phyloP scores from a whole-genome alignment of 2,888 invertebrate species.

The Lasioglossum marginatum region DNA sequence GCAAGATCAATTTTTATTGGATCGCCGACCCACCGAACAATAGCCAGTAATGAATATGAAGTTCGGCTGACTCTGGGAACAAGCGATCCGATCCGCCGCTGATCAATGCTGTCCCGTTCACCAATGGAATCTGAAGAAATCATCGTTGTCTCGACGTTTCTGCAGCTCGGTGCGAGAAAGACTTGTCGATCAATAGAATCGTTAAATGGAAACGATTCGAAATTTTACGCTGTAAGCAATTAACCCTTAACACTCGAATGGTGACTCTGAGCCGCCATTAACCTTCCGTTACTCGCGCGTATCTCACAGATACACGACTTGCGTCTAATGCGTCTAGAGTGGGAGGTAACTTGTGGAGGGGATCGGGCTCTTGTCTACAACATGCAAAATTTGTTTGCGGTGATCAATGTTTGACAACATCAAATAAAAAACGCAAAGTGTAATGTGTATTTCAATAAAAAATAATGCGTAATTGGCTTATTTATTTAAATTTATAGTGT shows the following conservation, averaged over 20 bases:
- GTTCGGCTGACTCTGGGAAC: conserved; percentile 40
- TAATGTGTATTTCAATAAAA: too few species aligned
- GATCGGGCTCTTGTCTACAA: too few species aligned
- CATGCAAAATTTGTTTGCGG: too few species aligned
- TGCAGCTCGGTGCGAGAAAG: not conserved
- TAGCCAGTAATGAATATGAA: conserved; percentile 59
- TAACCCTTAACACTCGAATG: not conserved
- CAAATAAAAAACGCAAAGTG: too few species aligned
- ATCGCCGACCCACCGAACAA: conserved; percentile 38
- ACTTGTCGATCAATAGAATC: not conserved
- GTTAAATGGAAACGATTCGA: not conserved
- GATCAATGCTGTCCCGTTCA: conserved; percentile 39
- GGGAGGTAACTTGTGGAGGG: too few species aligned
- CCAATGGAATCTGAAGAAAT: conserved; percentile 19
- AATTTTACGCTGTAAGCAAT: not conserved
- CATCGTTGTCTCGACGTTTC: not conserved
- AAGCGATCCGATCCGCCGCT: conserved; percentile 7
- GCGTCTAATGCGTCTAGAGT: too few species aligned
- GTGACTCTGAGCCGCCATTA: too few species aligned
- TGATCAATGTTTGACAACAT: too few species aligned
- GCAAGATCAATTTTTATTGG: conserved; percentile 55
- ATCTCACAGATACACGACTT: too few species aligned
- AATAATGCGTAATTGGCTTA: too few species aligned
- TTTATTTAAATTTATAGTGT: too few species aligned
- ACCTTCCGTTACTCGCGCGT: too few species aligned